Percentiles rank a stretch among this genome's conserved stretches.
Conservation (phyloP, 2,888 invertebrate species). For the Drosophila mulleri region DNA sequence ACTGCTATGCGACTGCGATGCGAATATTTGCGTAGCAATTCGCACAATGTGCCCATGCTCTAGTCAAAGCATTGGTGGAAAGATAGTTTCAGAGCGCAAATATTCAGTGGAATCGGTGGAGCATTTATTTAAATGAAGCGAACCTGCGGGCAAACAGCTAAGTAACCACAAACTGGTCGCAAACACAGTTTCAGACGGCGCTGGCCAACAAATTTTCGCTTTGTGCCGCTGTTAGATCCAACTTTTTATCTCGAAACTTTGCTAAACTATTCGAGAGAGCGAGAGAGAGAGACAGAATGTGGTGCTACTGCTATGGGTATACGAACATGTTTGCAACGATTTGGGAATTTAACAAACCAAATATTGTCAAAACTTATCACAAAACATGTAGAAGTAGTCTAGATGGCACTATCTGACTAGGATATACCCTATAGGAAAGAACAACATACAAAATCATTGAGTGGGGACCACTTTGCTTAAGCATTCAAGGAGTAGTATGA, state of each 20-base stretch:
- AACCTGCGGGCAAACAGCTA: constrained; percentile 10
- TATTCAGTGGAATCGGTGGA: constrained; percentile 4
- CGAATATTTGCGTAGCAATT: constrained; percentile 28
- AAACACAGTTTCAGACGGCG: constrained; percentile 21
- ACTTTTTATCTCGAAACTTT: constrained; percentile 38
- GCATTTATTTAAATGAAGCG: constrained; percentile 33
- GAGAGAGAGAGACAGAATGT: not conserved
- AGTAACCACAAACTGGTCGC: constrained; percentile 25
- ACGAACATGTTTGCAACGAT: not conserved
- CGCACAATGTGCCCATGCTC: not conserved
- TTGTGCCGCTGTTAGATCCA: constrained; percentile 9
- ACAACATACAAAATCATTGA: no score
- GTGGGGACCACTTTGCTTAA: no score
- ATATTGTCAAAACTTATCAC: constrained; percentile 17
- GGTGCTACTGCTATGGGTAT: not conserved
- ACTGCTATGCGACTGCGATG: constrained; percentile 7
- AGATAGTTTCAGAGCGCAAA: not conserved
- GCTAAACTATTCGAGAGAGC: not conserved
- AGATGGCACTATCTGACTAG: not conserved
- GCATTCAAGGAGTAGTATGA: no score
- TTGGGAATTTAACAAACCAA: constrained; percentile 24
- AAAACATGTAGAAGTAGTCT: not conserved
- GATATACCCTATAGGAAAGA: not conserved
- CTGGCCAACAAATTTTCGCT: constrained; percentile 29
- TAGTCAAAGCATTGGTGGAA: not conserved